Percentiles rank a stretch among this genome's conserved stretches.
These are phyloP conservation scores for Pachyrhynchus sulphureomaculatus DNA, from an alignment of 1,140 invertebrate genomes.

Conservation along the genomic window DNA sequence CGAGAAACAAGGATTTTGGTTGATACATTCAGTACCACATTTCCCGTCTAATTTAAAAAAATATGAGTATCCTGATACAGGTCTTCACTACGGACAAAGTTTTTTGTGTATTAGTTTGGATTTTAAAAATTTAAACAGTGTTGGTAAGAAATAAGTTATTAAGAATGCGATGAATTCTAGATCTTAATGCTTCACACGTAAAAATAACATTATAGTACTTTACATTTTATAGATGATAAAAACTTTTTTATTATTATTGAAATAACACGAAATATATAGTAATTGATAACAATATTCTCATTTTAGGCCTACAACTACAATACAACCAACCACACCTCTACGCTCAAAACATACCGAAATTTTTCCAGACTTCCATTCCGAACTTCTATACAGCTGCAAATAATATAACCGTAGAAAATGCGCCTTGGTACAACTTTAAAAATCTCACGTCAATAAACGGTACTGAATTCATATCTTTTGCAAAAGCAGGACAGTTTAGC, in stretches of 20 bases:
- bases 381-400: conserved; percentile 63
- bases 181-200: too few relatives aligned
- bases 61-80: conserved; percentile 76
- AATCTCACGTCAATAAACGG: conserved; percentile 61
- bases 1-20: conserved; percentile 75
- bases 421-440: conserved; percentile 64
- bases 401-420: conserved; percentile 59
- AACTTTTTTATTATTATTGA: neutral
- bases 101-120: conserved; percentile 81
- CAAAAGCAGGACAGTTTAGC: conserved; percentile 74
- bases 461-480: conserved; percentile 71
- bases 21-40: conserved; percentile 88
- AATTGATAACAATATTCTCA: too few relatives aligned
- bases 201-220: too few relatives aligned
- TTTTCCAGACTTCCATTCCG: conserved; percentile 56
- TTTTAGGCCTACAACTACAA: conserved; percentile 60
- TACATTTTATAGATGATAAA: neutral
- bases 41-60: conserved; percentile 63
- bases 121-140: conserved; percentile 63
- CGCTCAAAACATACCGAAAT: conserved; percentile 58
- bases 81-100: conserved; percentile 77
- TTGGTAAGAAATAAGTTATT: too few relatives aligned
- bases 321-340: conserved; percentile 77
- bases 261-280: too few relatives aligned
- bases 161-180: too few relatives aligned